Evolutionary conservation across 2,113 vertebrate genomes (phyloP), one percentile per base, ranked within the genome.

Genomic region (Dryoscopus gambensis): DNA sequence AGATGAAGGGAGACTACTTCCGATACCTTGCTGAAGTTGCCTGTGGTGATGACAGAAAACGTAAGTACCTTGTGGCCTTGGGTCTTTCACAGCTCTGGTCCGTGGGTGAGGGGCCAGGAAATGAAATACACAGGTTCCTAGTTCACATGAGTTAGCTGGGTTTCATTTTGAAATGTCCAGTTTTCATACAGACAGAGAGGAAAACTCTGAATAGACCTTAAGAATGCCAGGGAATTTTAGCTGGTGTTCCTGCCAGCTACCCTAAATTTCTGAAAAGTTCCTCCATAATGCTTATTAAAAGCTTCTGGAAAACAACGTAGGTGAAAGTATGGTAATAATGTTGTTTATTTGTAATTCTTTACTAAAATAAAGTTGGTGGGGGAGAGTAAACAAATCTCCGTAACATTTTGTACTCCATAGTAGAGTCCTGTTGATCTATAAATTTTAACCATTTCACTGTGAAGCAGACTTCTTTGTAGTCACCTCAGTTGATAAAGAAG

Each of bases 1-100:
- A 99, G 98, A 99, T 99, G 99, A 99, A 99, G 96, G 99, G 99
- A 62, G 99, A 99, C 94, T 99, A 99, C 94, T 99, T 98, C 97
- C 99, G 99, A 98, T 99, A 99, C 98, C 99, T 99, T 79, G 99
- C 99, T 96, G 99, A 99, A 97, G 99, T 99, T 91, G 99, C 99
- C 50, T 93, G 95, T 95, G 98, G 98, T 80, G 98, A 98, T 37
- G 98, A 98, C 87, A 98, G 98, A 94, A 97, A 98, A 93, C 93
- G 99, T 99, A 78, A 98, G 98, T 97, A 33, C 30, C 46, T 30
- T 53, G 7, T 68, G 86, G 25, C 23, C 33, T 67, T 5, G 4
- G 15, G 13, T 67, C 10, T 81, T 40, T 23, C n/a, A 27, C 35
- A 53, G 62, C 15, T 83, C 35, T n/a, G 49, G 17, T 17, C 59